These are phyloP conservation scores for Lota lota DNA, from an alignment of 2,113 vertebrate genomes.

Conservation along the genomic window DNA sequence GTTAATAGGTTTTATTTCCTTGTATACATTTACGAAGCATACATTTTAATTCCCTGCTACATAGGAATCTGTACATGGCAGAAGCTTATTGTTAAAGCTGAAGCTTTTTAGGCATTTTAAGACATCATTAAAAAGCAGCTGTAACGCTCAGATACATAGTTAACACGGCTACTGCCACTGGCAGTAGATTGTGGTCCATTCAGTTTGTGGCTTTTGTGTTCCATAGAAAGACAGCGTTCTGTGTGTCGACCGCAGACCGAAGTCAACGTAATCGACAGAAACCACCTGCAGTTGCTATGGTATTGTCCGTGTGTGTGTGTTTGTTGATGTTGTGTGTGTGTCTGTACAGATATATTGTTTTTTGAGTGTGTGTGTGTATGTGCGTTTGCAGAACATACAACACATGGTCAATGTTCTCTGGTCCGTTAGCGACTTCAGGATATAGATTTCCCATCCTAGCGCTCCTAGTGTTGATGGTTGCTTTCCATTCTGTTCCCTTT, in stretches of 20 bases:
- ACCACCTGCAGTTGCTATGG: constrained; percentile 12
- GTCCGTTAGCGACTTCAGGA: no score
- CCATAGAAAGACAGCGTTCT: constrained; percentile 13
- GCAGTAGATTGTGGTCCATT: constrained; percentile 19
- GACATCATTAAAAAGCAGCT: constrained; percentile 57
- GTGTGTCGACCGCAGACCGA: constrained; percentile 4
- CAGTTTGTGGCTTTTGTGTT: constrained; percentile 20
- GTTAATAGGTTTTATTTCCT: constrained; percentile 26
- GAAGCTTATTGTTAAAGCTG: constrained; percentile 47
- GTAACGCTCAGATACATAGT: constrained; percentile 39
- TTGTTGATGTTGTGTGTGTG: constrained; percentile 9
- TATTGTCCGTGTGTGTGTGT: constrained; percentile 15
- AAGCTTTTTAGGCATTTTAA: constrained; percentile 54
- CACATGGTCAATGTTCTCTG: no score
- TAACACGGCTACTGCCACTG: constrained; percentile 49
- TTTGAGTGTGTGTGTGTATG: not conserved
- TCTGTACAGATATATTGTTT: not conserved
- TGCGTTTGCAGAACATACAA: no score
- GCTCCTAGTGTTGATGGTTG: no score
- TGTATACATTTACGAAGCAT: constrained; percentile 43
- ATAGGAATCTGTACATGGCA: constrained; percentile 40
- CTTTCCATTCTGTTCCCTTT: no score
- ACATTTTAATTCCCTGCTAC: constrained; percentile 43
- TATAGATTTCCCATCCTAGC: no score
- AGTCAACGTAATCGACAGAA: not conserved